Percentiles rank a stretch among this genome's conserved stretches.
These are phyloP conservation scores for Theristus sp. DNA, from an alignment of 2,888 invertebrate genomes.

Conservation along the genomic window DNA sequence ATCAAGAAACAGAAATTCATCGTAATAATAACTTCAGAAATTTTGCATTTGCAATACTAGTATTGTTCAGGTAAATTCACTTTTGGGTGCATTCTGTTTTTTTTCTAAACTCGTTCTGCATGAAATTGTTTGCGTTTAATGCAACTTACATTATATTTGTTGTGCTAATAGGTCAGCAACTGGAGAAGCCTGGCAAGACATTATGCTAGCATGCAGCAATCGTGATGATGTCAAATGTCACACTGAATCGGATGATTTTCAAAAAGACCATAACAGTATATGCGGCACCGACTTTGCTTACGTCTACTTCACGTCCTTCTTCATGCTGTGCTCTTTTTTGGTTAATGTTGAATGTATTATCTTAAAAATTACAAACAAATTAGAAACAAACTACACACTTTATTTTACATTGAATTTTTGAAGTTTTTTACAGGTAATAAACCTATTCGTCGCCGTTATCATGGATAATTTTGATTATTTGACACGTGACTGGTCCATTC, in stretches of 20 bases:
- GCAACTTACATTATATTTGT: too few species aligned
- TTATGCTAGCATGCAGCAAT: constrained; percentile 83
- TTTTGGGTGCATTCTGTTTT: too few species aligned
- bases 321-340: constrained; percentile 92
- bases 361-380: too few species aligned
- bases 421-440: constrained; percentile 66
- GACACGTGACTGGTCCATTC: constrained; percentile 95
- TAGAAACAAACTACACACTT: too few species aligned
- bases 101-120: too few species aligned
- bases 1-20: constrained; percentile 48
- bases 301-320: constrained; percentile 98
- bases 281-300: constrained; percentile 89
- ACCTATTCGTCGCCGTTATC: constrained; percentile 95
- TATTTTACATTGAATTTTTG: too few species aligned
- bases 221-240: constrained; percentile 32
- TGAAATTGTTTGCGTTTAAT: too few species aligned
- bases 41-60: constrained; percentile 88
- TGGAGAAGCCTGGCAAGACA: constrained; percentile 98
- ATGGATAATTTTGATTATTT: constrained; percentile 99
- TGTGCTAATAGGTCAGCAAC: too few species aligned
- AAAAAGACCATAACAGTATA: constrained; percentile 28
- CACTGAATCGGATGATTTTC: constrained; percentile 28
- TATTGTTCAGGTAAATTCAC: constrained; percentile 71
- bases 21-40: constrained; percentile 97
- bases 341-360: too few species aligned